Conservation (phyloP, 2,113 vertebrate genomes). For the Struthidea cinerea region DNA sequence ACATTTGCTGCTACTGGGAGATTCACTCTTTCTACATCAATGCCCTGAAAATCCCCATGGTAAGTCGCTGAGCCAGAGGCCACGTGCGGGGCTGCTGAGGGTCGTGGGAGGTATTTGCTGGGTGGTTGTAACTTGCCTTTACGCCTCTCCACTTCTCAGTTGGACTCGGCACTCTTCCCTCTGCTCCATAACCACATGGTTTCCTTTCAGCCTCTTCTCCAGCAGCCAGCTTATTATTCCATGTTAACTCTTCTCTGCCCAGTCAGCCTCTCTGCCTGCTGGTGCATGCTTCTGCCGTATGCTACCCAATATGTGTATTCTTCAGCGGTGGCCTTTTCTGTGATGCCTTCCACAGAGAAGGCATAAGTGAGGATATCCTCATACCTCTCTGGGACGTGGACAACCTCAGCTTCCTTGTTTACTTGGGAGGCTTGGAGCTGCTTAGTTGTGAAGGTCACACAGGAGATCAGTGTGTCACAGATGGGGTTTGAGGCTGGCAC, state of each 20-base stretch:
- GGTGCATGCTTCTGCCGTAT: not conserved
- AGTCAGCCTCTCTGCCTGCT: not conserved
- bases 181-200: not conserved
- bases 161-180: not conserved
- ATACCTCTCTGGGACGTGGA: not conserved
- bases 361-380: not conserved
- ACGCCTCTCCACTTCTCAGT: not conserved
- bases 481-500: not conserved
- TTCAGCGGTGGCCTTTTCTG: not conserved
- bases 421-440: not conserved
- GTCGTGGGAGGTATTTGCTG: not conserved
- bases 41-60: conserved; percentile 94
- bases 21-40: conserved; percentile 94
- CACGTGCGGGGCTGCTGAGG: fast-evolving
- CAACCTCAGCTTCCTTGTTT: not conserved
- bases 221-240: not conserved
- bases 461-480: not conserved
- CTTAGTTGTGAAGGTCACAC: not conserved
- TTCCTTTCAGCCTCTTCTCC: not conserved
- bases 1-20: conserved; percentile 98
- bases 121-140: not conserved
- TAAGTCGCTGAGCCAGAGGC: conserved; percentile 19
- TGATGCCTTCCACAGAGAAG: not conserved
- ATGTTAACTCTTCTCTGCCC: not conserved
- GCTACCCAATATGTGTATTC: not conserved